Conservation (phyloP, 2,888 invertebrate genomes). For the Nephrotoma appendiculata region DNA sequence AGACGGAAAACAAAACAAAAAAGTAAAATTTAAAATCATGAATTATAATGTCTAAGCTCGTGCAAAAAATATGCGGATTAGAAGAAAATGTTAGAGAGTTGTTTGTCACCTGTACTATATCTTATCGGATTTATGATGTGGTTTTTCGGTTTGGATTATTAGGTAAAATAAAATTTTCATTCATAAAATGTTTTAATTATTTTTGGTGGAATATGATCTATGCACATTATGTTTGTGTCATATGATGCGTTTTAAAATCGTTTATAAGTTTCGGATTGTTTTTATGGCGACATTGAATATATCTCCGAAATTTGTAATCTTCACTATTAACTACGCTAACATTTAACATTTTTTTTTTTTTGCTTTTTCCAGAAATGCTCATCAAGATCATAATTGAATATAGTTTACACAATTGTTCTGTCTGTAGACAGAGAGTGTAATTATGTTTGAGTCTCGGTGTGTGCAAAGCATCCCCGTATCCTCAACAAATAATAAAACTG, state of each 20-base stretch:
- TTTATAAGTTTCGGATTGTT: too few relatives aligned
- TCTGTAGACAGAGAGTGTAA: conserved; percentile 26
- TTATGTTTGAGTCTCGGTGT: conserved; percentile 60
- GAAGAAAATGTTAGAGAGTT: background rate
- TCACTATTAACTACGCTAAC: background rate
- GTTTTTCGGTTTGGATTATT: background rate
- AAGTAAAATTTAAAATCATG: background rate
- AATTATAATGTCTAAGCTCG: background rate
- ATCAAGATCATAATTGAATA: background rate
- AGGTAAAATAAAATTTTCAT: background rate
- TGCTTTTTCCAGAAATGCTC: background rate
- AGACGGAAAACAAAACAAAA: background rate
- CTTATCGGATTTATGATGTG: background rate
- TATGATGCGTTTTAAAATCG: too few relatives aligned
- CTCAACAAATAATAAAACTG: conserved; percentile 15
- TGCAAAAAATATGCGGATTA: background rate
- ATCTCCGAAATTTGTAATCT: background rate
- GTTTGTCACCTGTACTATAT: background rate
- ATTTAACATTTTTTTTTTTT: background rate
- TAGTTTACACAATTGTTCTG: background rate
- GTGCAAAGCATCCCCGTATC: conserved; percentile 54
- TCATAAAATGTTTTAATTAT: background rate
- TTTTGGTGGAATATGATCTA: background rate
- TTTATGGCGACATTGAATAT: too few relatives aligned
- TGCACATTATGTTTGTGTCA: too few relatives aligned